phyloP scores from a whole-genome alignment of 2,797 vertebrate species.

The Typhlichthys subterraneus region DNA sequence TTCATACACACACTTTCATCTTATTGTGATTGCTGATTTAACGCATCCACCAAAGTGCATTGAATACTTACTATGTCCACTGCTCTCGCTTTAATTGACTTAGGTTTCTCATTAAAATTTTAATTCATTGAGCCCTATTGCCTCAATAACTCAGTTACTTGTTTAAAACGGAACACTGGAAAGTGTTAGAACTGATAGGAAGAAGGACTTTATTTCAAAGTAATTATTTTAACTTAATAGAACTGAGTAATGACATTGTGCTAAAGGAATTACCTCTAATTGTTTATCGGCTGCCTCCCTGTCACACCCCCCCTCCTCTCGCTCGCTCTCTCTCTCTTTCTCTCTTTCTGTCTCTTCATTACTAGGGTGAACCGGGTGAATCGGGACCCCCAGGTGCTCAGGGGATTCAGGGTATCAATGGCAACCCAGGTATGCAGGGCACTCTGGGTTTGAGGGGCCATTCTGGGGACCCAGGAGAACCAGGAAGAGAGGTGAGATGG shows the following conservation, averaged over 20 bases:
- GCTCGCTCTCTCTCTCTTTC: neutral
- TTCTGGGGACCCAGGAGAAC: constrained; percentile 74
- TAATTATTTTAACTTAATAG: constrained; percentile 45
- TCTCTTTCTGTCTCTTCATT: neutral
- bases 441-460: constrained; percentile 77
- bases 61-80: constrained; percentile 15
- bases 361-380: constrained; percentile 85
- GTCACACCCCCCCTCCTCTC: neutral
- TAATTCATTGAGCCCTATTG: constrained; percentile 59
- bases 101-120: constrained; percentile 37
- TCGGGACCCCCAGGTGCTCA: constrained; percentile 84
- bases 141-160: constrained; percentile 46
- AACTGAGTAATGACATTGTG: constrained; percentile 28
- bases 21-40: constrained; percentile 2
- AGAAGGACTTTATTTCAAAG: constrained; percentile 29
- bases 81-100: constrained; percentile 45
- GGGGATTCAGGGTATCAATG: constrained; percentile 87
- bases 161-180: constrained; percentile 39
- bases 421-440: constrained; percentile 81
- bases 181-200: constrained; percentile 18
- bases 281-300: neutral
- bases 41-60: constrained; percentile 25
- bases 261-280: constrained; percentile 21
- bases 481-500: constrained; percentile 78
- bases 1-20: neutral